phyloP scores from a whole-genome alignment of 2,113 vertebrate species.

The Picathartes gymnocephalus region DNA sequence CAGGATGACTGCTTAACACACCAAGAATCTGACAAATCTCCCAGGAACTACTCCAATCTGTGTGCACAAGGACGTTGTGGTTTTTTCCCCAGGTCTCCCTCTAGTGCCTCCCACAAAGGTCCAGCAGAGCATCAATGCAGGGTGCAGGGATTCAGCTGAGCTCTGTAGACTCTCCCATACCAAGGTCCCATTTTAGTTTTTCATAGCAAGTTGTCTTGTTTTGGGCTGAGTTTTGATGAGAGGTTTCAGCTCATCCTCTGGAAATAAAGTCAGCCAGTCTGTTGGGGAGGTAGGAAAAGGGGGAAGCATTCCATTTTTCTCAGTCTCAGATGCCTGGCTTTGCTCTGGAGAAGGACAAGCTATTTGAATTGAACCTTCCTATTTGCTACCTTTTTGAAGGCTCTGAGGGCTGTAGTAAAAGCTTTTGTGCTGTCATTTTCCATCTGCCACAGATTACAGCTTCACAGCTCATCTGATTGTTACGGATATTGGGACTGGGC shows the following conservation, averaged over 20 bases:
- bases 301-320: not conserved
- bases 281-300: not conserved
- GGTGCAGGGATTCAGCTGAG: not conserved
- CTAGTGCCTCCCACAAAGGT: not conserved
- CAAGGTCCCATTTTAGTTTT: not conserved
- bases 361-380: not conserved
- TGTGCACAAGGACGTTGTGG: not conserved
- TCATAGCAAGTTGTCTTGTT: not conserved
- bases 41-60: not conserved
- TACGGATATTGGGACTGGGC: not conserved
- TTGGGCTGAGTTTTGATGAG: not conserved
- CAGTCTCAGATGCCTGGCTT: not conserved
- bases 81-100: not conserved
- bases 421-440: slow-evolving; percentile 47
- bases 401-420: not conserved
- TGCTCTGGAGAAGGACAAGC: not conserved
- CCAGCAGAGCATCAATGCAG: not conserved
- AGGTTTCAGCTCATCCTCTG: not conserved
- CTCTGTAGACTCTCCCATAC: not conserved
- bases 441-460: slow-evolving; percentile 27
- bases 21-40: not conserved
- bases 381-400: not conserved
- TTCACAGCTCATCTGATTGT: slow-evolving; percentile 34
- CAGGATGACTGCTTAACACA: not conserved
- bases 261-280: not conserved